Base-by-base conservation (phyloP, 2,888 invertebrate genomes). In the Phaonia tiefii region DNA sequence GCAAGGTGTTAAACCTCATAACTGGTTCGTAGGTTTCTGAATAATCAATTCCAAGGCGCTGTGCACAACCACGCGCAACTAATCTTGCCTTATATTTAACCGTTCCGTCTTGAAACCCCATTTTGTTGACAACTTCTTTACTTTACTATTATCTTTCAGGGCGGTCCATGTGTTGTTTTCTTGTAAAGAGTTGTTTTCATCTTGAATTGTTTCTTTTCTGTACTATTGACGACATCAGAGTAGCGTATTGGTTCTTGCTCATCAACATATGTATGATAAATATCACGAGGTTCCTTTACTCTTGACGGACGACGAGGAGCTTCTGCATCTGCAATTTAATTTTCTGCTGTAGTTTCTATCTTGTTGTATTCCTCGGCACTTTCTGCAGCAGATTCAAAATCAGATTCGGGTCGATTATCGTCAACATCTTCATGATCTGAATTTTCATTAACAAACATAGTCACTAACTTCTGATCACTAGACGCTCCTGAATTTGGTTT, bases 81-180 rank as follows among this genome's bases (percentile, higher is more conserved):
- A 63, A 25, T 54, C 73, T 73, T 22, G 60, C 71, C 83, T 84
- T 63, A 17, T 51, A 58, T 67, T 76, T 75, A 8, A 58, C 71
- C 60, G 46, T n/a, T 63, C 74, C 11, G 56, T 70, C 69, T 51
- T 51, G 22, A 51, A 51, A 22, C 17, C 15, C 51, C 51, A 51
- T 10, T 51, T 51, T 51, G 60, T 77, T 20, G 77, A 56, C 31
- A 77, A 72, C 44, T 66, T 67, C 60, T 66, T 77, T 15, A 71
- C 7, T 22, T 51, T 22, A n/a, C 10, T 22, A 15, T n/a, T n/a
- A 3, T 15, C 3, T 2, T 46, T 17, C 11, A 15, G 15, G 1
- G 17, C 3, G 17, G 3, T 46, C 46, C 46, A 72, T 20, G 67
- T 67, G 26, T 51, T 67, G 39, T 67, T 67, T 67, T 67, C 67